Conservation (phyloP, 23 tunicate species). For the Trididemnum miniatum region DNA sequence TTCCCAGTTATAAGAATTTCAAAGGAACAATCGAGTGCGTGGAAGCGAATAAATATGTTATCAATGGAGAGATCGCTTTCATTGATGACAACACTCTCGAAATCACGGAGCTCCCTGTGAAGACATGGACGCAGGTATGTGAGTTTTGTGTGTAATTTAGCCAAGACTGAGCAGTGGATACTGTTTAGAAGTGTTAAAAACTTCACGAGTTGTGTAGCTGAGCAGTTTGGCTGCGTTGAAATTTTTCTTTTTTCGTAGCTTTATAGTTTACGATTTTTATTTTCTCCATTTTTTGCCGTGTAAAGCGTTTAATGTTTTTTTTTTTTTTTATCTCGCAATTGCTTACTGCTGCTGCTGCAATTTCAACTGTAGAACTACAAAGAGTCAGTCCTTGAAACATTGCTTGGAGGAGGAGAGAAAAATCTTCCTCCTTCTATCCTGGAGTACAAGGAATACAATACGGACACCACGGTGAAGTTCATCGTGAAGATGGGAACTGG, state of each 20-base stretch:
- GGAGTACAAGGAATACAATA: conserved; percentile 89
- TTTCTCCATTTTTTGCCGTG: too few relatives aligned
- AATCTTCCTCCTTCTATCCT: conserved; percentile 39
- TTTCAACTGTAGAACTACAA: conserved; percentile 89
- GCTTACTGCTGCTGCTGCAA: too few relatives aligned
- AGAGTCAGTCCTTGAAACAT: conserved; percentile 71
- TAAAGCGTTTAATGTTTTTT: too few relatives aligned
- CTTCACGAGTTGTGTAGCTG: too few relatives aligned
- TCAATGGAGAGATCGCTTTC: conserved; percentile 54
- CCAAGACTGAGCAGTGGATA: too few relatives aligned
- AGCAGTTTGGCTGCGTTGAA: too few relatives aligned
- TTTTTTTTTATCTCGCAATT: too few relatives aligned
- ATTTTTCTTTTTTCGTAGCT: too few relatives aligned
- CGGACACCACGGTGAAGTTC: conserved; percentile 81
- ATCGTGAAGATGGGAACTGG: conserved; percentile 59
- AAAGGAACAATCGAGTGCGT: conserved; percentile 66
- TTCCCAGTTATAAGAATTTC: conserved; percentile 83
- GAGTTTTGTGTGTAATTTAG: too few relatives aligned
- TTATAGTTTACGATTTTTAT: too few relatives aligned
- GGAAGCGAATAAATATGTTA: conserved; percentile 63
- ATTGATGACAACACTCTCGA: conserved; percentile 75
- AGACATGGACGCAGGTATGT: conserved; percentile 93
- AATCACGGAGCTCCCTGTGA: conserved; percentile 92
- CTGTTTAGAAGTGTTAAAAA: too few relatives aligned
- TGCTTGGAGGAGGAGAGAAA: conserved; percentile 78